These are phyloP conservation scores for Chalcosyrphus nemorum DNA, from an alignment of 2,888 invertebrate genomes.

Conservation along the genomic window DNA sequence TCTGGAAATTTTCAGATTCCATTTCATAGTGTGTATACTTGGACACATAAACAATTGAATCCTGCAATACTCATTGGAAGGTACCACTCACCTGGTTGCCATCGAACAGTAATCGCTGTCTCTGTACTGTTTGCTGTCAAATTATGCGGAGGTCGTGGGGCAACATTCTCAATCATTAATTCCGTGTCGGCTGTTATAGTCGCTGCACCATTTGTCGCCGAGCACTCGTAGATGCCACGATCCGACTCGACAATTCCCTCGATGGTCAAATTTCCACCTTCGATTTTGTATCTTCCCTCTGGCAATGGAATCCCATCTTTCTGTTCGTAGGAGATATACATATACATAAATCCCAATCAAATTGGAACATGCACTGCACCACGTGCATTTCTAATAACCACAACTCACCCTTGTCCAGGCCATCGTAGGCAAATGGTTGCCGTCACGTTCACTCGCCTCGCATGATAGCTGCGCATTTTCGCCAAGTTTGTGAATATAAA, in stretches of 20 bases:
- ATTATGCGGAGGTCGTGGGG: conserved; percentile 95
- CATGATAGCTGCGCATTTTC: conserved; percentile 92
- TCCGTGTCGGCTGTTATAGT: conserved; percentile 91
- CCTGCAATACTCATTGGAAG: background rate
- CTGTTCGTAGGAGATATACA: conserved; percentile 81
- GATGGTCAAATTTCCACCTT: conserved; percentile 92
- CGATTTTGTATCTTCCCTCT: conserved; percentile 86
- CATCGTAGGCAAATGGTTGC: conserved; percentile 85
- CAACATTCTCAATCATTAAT: conserved; percentile 91
- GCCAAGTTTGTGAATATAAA: conserved; percentile 92
- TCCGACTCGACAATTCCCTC: conserved; percentile 91
- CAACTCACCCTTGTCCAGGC: conserved; percentile 86
- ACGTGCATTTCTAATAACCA: conserved; percentile 48
- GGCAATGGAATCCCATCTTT: conserved; percentile 89
- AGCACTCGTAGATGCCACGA: conserved; percentile 92
- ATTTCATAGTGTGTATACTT: no score
- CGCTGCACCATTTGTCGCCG: conserved; percentile 93
- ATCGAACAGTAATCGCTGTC: conserved; percentile 89
- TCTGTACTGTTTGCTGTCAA: conserved; percentile 89
- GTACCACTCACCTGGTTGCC: conserved; percentile 88
- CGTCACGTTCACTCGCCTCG: conserved; percentile 88
- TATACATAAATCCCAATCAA: conserved; percentile 74
- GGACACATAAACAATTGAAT: no score
- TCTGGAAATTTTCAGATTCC: no score
- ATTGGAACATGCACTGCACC: conserved; percentile 24